Evolutionary conservation across 2,113 vertebrate species (phyloP).

Genomic region (Triplophysa rosa): DNA sequence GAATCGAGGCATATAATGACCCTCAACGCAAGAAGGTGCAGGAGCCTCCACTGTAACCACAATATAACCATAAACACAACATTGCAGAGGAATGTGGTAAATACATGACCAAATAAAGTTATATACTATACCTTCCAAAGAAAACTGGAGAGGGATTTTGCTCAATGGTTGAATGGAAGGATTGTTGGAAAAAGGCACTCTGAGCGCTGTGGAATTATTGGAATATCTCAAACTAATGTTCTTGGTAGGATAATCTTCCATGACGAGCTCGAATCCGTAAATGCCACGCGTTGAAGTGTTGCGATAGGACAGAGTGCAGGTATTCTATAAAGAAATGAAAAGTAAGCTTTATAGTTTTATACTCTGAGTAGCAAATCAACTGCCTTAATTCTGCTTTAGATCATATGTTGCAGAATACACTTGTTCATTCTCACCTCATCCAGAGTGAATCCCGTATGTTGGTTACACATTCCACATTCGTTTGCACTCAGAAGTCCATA

Average conservation of each 20-base stretch:
- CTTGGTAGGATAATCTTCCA: neutral
- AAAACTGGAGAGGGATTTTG: neutral
- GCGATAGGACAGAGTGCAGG: neutral
- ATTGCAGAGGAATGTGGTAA: neutral
- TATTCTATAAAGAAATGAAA: neutral
- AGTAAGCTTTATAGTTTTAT: neutral
- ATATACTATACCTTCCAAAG: neutral
- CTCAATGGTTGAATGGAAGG: neutral
- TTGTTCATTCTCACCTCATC: neutral
- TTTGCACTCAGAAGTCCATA: neutral
- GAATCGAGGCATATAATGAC: neutral
- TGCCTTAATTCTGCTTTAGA: no score
- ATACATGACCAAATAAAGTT: neutral
- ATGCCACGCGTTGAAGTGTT: neutral
- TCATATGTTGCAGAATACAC: neutral
- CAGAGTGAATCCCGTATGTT: neutral
- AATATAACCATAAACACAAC: neutral
- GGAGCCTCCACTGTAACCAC: neutral
- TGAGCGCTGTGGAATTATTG: neutral
- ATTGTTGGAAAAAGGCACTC: neutral
- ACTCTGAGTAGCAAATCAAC: neutral
- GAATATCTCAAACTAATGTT: neutral
- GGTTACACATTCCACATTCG: slow-evolving; percentile 6
- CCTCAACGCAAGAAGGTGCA: neutral
- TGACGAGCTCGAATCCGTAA: neutral